These are phyloP conservation scores for Lepidurus arcticus DNA, from an alignment of 1,140 invertebrate species.

Conservation along the genomic window DNA sequence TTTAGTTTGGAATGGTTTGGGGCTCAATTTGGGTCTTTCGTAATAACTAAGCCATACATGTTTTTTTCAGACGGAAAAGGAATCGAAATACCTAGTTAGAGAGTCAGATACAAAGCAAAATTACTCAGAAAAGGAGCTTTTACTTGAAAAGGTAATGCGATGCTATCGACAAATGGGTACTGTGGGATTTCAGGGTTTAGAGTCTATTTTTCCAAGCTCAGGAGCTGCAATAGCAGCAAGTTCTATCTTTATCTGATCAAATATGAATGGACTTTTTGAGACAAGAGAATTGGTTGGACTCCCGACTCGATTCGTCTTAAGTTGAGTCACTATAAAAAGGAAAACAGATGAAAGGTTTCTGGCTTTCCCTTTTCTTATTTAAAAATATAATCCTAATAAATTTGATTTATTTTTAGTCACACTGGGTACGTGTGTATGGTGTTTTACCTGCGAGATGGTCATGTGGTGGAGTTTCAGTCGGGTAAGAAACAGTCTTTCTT, in stretches of 20 bases:
- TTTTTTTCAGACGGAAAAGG: background rate
- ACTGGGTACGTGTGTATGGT: conserved; percentile 79
- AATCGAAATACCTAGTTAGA: background rate
- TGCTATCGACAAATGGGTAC: too few relatives aligned
- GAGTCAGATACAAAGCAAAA: background rate
- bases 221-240: background rate
- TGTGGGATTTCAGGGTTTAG: too few relatives aligned
- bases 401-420: conserved; percentile 53
- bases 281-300: background rate
- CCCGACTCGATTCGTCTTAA: background rate
- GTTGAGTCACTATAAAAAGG: too few relatives aligned
- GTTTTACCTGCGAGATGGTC: conserved; percentile 68
- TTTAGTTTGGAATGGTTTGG: too few relatives aligned
- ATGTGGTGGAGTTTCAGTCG: conserved; percentile 73
- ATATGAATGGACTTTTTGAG: background rate
- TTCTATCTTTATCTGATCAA: background rate
- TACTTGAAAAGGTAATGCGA: background rate
- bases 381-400: background rate
- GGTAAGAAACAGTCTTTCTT: conserved; percentile 46
- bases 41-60: too few relatives aligned
- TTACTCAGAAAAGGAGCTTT: conserved; percentile 6
- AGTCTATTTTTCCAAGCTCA: too few relatives aligned
- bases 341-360: too few relatives aligned
- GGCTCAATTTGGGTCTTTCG: too few relatives aligned
- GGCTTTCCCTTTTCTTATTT: conserved; percentile 15